Evolutionary conservation across 2,113 vertebrate species (phyloP).

Genomic region (Ariopsis seemanni): DNA sequence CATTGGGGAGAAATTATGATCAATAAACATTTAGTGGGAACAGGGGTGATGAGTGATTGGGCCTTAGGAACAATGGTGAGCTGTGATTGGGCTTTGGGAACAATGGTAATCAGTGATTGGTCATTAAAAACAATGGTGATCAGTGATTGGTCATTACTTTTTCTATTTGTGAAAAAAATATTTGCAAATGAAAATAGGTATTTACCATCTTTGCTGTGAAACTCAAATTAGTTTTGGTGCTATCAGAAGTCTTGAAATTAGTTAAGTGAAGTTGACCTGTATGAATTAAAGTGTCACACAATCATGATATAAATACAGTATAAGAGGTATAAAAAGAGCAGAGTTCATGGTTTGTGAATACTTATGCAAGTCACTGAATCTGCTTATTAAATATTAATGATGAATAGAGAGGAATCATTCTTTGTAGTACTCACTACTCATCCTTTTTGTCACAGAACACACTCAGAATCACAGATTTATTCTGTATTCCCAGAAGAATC

Average conservation of each 20-base stretch:
- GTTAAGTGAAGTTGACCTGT: not conserved
- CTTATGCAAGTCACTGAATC: not conserved
- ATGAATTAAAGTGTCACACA: not conserved
- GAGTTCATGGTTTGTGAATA: not conserved
- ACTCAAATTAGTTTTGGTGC: not conserved
- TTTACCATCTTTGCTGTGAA: not conserved
- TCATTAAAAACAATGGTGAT: not conserved
- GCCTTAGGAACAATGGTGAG: not conserved
- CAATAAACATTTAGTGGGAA: too few species aligned
- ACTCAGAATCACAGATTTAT: conserved; percentile 13
- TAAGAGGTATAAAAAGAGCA: too few species aligned
- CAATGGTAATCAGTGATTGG: not conserved
- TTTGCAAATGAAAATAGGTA: not conserved
- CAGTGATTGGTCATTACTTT: not conserved
- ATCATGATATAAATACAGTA: not conserved
- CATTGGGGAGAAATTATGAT: too few species aligned
- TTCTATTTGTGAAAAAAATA: not conserved
- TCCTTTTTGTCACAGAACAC: not conserved
- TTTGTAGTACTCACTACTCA: conserved; percentile 6
- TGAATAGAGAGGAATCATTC: not conserved
- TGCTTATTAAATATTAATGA: not conserved
- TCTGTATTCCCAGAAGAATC: not conserved
- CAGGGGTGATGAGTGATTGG: too few species aligned
- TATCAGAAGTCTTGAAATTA: not conserved
- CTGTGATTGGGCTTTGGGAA: not conserved